Evolutionary conservation across 2,888 invertebrate genomes (phyloP).

Genomic region (Dorcus parallelipipedus): DNA sequence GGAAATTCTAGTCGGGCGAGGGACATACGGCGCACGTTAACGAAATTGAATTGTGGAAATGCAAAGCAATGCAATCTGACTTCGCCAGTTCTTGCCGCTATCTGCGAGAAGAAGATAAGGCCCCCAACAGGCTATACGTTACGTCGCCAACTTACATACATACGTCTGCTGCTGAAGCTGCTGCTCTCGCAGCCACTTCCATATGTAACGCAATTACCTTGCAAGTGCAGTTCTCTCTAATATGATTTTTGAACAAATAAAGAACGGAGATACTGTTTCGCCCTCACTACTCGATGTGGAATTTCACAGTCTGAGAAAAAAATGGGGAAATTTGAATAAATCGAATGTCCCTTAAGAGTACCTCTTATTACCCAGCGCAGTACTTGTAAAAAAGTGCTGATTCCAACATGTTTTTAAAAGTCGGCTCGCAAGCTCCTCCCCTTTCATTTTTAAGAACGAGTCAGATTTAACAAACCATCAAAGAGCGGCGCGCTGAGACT

Average conservation of each 20-base stretch:
- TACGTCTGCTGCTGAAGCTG: no score
- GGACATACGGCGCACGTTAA: constrained; percentile 12
- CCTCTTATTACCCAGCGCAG: no score
- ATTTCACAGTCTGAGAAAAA: no score
- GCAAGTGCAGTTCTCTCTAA: background rate
- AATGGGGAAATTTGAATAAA: no score
- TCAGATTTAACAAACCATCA: no score
- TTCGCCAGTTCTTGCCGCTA: constrained; percentile 17
- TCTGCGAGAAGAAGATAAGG: constrained; percentile 17
- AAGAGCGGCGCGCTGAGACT: no score
- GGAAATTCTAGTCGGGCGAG: background rate
- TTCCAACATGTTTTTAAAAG: no score
- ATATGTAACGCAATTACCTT: background rate
- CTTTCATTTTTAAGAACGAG: no score
- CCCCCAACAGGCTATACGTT: background rate
- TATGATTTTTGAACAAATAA: constrained; percentile 3
- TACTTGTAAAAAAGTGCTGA: no score
- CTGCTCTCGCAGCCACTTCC: background rate
- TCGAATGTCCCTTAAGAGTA: no score
- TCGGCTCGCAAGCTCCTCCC: no score
- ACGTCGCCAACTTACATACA: background rate
- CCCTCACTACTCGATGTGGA: no score
- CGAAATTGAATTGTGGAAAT: constrained; percentile 28
- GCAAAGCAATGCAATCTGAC: constrained; percentile 26
- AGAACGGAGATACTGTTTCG: background rate